Evolutionary conservation across 2,113 vertebrate species (phyloP), one percentile per base, ranked within the genome.

Genomic region (Capreolus pygargus): DNA sequence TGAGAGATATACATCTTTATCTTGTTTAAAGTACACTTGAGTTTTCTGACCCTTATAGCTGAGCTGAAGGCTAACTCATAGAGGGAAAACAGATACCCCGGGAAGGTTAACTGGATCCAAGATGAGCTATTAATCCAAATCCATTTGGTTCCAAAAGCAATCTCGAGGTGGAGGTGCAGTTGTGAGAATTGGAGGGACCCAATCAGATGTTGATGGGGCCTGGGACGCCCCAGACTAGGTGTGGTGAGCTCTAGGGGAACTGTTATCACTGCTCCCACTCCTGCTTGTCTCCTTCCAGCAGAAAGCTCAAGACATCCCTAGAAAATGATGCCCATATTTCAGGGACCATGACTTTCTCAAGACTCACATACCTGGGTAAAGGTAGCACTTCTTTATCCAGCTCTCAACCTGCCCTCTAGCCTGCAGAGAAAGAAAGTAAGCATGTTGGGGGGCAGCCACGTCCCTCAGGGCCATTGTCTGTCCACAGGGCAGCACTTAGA

Each of bases 381-480:
- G 39, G 30, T 4, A 6, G 19, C 27, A 1, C 67, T 12, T 21
- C 64, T 8, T 27, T 16, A 15, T 15, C 57, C 70, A 39, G 36
- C 16, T 36, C 27, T 27, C 82, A 19, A 23, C 15, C 28, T 14
- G n/a, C n/a, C 67, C 3, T 45, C 27, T 5, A 16, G 21, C 39
- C 21, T 25, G 1, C 0, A 47, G 23, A 47, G 36, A n/a, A 36
- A 23, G 1, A 52, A 33, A 16, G 50, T 3, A 27, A 36, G 3
- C 5, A 0, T 7, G 14, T 5, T 3, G 4, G 39, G 16, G 17
- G 60, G 1, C 11, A 50, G 78, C 25, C 16, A 0, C 2, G 2
- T 30, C 17, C 36, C 39, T 45, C 76, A 43, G 52, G 58, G 45
- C 60, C 52, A 3, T 9, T 1, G 3, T 61, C 16, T 50, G 76